These are phyloP conservation scores for Damaliscus lunatus DNA, from an alignment of 2,113 vertebrate species.

Conservation along the genomic window DNA sequence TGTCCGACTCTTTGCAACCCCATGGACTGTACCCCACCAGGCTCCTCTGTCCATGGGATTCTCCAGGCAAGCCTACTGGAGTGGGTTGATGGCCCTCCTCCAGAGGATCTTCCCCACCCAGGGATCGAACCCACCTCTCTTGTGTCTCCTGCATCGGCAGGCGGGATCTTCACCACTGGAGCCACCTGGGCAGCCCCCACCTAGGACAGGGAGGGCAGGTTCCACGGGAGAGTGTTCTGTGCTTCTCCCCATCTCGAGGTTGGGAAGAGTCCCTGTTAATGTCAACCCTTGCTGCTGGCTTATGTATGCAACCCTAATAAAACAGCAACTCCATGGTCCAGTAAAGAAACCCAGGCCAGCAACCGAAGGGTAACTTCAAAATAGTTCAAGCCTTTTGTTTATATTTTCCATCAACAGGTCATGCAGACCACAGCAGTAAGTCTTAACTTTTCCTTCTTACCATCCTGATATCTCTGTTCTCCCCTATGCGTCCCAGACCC, in stretches of 20 bases:
- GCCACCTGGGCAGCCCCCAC: background rate
- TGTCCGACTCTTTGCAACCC: too few species aligned
- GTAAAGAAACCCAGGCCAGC: background rate
- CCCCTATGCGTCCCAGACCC: background rate
- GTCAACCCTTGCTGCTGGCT: background rate
- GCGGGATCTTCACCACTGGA: background rate
- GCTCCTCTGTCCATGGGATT: too few species aligned
- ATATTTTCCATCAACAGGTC: background rate
- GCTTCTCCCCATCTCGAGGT: too few species aligned
- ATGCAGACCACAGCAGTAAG: fast-evolving
- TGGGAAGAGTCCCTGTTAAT: background rate
- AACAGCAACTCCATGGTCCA: fast-evolving
- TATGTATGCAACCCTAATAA: fast-evolving
- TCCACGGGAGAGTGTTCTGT: fast-evolving
- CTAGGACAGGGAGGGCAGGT: fast-evolving
- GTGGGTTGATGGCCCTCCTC: too few species aligned
- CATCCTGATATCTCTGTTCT: background rate
- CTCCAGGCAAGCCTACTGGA: too few species aligned
- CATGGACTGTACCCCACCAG: too few species aligned
- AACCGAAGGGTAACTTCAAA: background rate
- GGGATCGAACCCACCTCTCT: too few species aligned
- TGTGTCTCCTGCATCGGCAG: background rate
- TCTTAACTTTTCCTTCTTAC: background rate
- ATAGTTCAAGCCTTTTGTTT: background rate
- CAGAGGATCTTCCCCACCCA: too few species aligned